phyloP scores from a whole-genome alignment of 2,888 invertebrate species.

The Anagyrus pseudococci region DNA sequence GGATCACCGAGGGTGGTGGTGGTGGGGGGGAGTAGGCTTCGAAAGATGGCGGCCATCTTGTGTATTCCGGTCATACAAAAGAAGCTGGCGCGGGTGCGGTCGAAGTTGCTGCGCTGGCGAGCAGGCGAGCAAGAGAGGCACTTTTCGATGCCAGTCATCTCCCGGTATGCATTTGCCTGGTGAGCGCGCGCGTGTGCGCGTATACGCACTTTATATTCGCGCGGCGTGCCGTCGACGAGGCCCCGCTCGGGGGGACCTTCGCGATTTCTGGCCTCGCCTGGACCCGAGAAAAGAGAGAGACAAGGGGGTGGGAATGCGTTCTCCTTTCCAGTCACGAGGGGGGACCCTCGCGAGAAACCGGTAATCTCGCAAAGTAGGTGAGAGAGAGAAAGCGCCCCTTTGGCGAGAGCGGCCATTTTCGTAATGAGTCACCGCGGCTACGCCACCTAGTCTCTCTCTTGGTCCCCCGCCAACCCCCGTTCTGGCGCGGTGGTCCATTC shows the following conservation, averaged over 20 bases:
- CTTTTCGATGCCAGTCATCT: conserved; percentile 61
- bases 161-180: conserved; percentile 52
- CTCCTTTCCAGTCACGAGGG: too few relatives aligned
- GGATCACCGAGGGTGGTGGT: conserved; percentile 27
- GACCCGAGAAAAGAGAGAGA: too few relatives aligned
- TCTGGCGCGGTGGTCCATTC: too few relatives aligned
- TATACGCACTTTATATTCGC: conserved; percentile 57
- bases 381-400: too few relatives aligned
- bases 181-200: conserved; percentile 48
- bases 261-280: too few relatives aligned
- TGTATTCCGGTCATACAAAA: conserved; percentile 56
- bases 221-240: conserved; percentile 24
- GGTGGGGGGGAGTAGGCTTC: conserved; percentile 44
- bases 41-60: conserved; percentile 60
- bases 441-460: too few relatives aligned
- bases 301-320: too few relatives aligned
- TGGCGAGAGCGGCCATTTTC: too few relatives aligned
- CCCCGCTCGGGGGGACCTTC: conserved; percentile 48
- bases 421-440: too few relatives aligned
- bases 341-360: too few relatives aligned
- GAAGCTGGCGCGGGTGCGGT: conserved; percentile 28
- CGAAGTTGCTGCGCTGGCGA: conserved; percentile 38
- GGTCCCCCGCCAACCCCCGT: too few relatives aligned
- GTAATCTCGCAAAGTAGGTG: too few relatives aligned
- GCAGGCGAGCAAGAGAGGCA: conserved; percentile 35